Base-by-base conservation (phyloP, 2,113 vertebrate species). In the Urocolius indicus region DNA sequence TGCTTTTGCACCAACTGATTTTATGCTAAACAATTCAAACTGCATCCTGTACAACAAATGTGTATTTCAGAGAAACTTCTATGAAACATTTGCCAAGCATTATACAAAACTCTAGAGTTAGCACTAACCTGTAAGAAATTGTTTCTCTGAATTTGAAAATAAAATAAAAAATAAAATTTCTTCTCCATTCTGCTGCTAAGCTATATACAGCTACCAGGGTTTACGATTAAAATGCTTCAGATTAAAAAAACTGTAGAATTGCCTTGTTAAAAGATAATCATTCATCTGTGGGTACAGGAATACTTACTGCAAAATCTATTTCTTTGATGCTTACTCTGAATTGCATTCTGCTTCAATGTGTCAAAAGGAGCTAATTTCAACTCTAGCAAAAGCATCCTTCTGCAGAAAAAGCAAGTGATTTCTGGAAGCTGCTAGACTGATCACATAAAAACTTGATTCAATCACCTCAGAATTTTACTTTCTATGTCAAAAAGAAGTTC, bases 201-300 rank as follows among this genome's bases (percentile, higher is more conserved):
- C 29, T 66, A 69, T 89, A 48, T 75, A 78, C 66, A 82, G 66
- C 34, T 93, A 91, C 29, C 15, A 57, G 45, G 62, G 86, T 91
- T 94, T 95, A 91, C 57, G 85, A 91, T 87, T 73, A 92, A 89
- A 89, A 96, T 46, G 54, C 83, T 92, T 83, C 75, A 76, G 59
- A 90, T 85, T 93, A 83, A 90, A 94, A 78, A 68, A 79, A 19
- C 3, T 79, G 66, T 91, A 84, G 66, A 75, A 61, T 61, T 89
- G 21, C 58, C 74, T 83, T 69, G 67, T 83, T 85, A 90, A 69
- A 78, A 49, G 29, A 76, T 76, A 87, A 85, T 66, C 36, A 55
- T n/a, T 82, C 49, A 79, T 77, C 48, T 52, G 48, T 12, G 43
- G 51, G 18, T 71, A 81, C 51, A 83, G 59, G 46, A 83, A 90